Percentiles rank a stretch among this genome's conserved stretches.
Conservation (phyloP, 2,888 invertebrate genomes). For the Agonopterix heracliana region DNA sequence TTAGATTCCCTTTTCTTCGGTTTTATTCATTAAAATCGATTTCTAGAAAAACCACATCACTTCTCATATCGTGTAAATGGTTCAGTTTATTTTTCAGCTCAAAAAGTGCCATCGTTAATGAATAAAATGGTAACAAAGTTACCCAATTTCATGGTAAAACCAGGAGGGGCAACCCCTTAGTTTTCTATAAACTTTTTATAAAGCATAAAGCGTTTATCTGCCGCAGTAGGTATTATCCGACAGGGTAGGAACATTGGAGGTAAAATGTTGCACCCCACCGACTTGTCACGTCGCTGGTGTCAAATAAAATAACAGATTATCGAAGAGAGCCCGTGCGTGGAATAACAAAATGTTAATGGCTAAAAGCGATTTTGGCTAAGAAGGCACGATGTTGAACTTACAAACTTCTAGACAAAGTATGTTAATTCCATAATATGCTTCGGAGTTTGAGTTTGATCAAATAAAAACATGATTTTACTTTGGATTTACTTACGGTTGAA, state of each 20-base stretch:
- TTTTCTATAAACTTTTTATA: conserved; percentile 9
- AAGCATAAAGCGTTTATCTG: conserved; percentile 16
- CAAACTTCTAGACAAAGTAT: conserved; percentile 35
- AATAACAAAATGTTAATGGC: conserved; percentile 40
- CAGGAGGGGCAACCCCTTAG: too few species aligned
- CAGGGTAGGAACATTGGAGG: conserved; percentile 15
- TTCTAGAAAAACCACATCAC: too few species aligned
- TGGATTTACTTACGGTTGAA: background rate
- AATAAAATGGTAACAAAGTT: too few species aligned
- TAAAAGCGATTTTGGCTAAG: conserved; percentile 35
- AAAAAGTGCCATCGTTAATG: too few species aligned
- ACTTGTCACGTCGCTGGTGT: conserved; percentile 38
- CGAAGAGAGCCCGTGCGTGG: conserved; percentile 37
- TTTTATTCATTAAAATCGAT: too few species aligned
- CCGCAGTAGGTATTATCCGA: conserved; percentile 19
- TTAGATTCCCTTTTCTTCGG: too few species aligned
- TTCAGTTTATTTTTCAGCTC: too few species aligned
- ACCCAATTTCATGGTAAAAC: too few species aligned
- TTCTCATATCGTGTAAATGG: too few species aligned
- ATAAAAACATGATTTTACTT: conserved; percentile 11
- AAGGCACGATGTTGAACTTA: conserved; percentile 33
- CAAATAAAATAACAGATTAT: conserved; percentile 59
- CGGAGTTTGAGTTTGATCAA: conserved; percentile 16
- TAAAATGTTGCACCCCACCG: conserved; percentile 39
- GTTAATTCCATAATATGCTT: conserved; percentile 33